Evolutionary conservation across 2,113 vertebrate species (phyloP), one percentile per base, ranked within the genome.

Genomic region (Cyprinodon variegatus): DNA sequence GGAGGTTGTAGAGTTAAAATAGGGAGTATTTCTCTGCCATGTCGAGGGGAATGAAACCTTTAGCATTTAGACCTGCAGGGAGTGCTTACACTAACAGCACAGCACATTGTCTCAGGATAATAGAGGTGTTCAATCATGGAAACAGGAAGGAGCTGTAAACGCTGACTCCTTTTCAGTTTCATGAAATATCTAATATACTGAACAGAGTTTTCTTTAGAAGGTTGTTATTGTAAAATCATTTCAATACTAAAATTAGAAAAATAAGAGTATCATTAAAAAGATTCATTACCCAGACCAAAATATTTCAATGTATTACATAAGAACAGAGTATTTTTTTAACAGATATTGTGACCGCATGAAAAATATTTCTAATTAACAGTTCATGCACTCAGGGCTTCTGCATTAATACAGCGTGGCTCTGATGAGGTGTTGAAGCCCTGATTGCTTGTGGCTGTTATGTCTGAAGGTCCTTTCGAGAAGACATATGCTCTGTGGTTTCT

Each of bases 1-100:
- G 38, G 45, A 72, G 65, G 61, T 41, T 29, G 59, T 7, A 50
- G 57, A 29, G 38, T 61, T 37, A 61, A 70, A 53, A 71, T 17
- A n/a, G 48, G 53, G 37, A 77, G 57, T 10, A 22, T 72, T 71
- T 78, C 38, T 50, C 38, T 64, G 20, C 73, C 43, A 65, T 70
- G 61, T 75, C 57, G 14, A 61, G 80, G 43, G 38, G 48, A 84
- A 57, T 57, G 39, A 63, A 77, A 17, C 40, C 59, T 64, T 75
- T n/a, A 22, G 13, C 15, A 36, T 15, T 12, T 69, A 2, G 11
- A 41, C 61, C 39, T 66, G 22, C 22, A 22, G 65, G 39, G 45
- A 40, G 11, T 59, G 72, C 67, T 48, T 72, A 12, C 0, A 41
- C 20, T 22, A 67, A 59, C n/a, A 73, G 37, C 13, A 78, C 22